A percentile compares a stretch with the other conserved stretches of the same genome.
phyloP scores from a whole-genome alignment of 2,797 vertebrate species.

The Macropus fuliginosus region DNA sequence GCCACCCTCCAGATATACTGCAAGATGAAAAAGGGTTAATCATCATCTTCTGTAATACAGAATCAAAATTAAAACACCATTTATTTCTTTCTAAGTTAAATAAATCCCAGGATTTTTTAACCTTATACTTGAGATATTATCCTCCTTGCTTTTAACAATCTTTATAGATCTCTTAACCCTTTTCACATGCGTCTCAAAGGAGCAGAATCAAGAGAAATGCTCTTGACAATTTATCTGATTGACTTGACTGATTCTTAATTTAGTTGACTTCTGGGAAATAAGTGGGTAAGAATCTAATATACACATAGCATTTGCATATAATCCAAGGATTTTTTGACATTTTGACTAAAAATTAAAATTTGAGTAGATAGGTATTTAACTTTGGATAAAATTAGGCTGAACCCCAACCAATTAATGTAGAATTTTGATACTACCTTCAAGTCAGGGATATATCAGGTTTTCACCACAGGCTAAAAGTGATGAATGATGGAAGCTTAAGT shows the following conservation, averaged over 20 bases:
- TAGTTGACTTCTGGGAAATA: background rate
- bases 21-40: background rate
- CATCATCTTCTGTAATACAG: background rate
- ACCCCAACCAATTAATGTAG: background rate
- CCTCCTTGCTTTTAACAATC: background rate
- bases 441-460: background rate
- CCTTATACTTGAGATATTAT: background rate
- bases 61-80: background rate
- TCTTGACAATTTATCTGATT: background rate
- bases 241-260: background rate
- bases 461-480: background rate
- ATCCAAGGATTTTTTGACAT: background rate
- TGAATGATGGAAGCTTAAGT: background rate
- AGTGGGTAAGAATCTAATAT: conserved; percentile 3
- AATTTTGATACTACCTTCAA: background rate
- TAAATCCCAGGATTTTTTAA: background rate
- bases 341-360: background rate
- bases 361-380: background rate
- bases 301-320: background rate
- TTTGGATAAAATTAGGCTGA: background rate
- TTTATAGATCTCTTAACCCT: background rate
- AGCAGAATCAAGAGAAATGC: background rate
- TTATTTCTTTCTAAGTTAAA: background rate
- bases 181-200: background rate
- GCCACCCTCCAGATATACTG: background rate